phyloP scores from a whole-genome alignment of 2,888 invertebrate genomes.

The Dione vanillae region DNA sequence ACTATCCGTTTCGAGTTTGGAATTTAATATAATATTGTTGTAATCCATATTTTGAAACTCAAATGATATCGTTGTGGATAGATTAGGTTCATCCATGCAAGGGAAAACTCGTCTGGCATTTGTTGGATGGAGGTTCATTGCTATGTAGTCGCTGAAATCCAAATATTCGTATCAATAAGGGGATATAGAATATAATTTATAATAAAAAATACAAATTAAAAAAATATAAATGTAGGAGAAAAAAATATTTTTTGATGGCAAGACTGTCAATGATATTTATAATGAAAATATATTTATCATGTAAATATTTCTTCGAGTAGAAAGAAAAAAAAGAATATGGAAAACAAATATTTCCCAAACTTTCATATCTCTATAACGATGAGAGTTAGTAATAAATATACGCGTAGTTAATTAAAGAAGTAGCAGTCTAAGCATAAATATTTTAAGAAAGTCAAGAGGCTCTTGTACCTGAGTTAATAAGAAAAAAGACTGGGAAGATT shows the following conservation, averaged over 20 bases:
- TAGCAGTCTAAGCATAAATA: background rate
- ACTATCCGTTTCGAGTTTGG: slow-evolving; percentile 56
- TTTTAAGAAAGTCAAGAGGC: slow-evolving; percentile 6
- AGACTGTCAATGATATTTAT: too few relatives aligned
- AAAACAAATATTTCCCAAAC: background rate
- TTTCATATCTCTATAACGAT: background rate
- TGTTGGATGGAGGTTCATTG: slow-evolving; percentile 86
- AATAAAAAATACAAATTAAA: too few relatives aligned
- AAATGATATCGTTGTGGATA: slow-evolving; percentile 67
- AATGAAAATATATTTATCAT: background rate
- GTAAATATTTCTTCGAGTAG: background rate
- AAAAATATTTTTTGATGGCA: too few relatives aligned
- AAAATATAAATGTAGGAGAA: too few relatives aligned
- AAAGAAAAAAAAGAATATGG: background rate
- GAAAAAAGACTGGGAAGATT: background rate
- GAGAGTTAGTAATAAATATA: background rate
- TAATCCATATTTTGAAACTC: slow-evolving; percentile 65
- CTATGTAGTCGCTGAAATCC: slow-evolving; percentile 75
- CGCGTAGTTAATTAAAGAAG: background rate
- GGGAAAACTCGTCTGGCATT: slow-evolving; percentile 87
- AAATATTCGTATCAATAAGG: background rate
- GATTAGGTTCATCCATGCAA: slow-evolving; percentile 87
- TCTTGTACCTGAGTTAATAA: background rate
- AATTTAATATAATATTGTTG: slow-evolving; percentile 60
- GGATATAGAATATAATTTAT: too few relatives aligned